Percentiles rank a stretch among this genome's conserved stretches.
phyloP scores from a whole-genome alignment of 2,888 invertebrate species.

The Nomada ruficornis region DNA sequence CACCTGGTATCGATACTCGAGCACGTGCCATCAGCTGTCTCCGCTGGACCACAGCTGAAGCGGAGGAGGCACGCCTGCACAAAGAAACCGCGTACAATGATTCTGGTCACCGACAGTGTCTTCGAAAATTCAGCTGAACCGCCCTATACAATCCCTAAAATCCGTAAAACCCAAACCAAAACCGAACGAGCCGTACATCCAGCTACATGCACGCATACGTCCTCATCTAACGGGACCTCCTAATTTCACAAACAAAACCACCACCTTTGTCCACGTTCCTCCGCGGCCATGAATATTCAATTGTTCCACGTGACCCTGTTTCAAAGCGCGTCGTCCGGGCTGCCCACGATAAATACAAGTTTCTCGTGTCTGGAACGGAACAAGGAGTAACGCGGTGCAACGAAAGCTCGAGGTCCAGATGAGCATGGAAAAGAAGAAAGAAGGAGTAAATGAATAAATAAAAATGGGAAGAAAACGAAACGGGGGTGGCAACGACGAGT shows the following conservation, averaged over 20 bases:
- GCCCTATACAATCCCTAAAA: background rate
- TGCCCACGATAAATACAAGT: constrained; percentile 48
- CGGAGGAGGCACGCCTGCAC: constrained; percentile 70
- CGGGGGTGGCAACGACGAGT: constrained; percentile 48
- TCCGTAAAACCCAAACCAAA: background rate
- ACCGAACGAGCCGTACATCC: background rate
- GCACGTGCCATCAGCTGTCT: constrained; percentile 84
- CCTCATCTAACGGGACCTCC: constrained; percentile 5
- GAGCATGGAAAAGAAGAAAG: constrained; percentile 30
- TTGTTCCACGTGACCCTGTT: constrained; percentile 46
- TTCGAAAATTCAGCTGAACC: constrained; percentile 35
- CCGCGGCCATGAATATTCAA: constrained; percentile 51
- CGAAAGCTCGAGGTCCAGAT: constrained; percentile 26
- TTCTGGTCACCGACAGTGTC: constrained; percentile 44
- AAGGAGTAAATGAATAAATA: too few species aligned
- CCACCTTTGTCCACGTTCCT: background rate
- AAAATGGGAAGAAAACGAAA: background rate
- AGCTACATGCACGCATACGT: background rate
- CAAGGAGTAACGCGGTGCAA: constrained; percentile 39
- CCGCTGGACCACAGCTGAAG: constrained; percentile 80
- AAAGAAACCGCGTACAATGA: constrained; percentile 46
- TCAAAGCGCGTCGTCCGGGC: constrained; percentile 31
- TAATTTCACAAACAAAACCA: constrained; percentile 25
- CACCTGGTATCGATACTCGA: constrained; percentile 75
- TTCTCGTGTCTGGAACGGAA: constrained; percentile 43